Percentiles rank a stretch among this genome's conserved stretches.
Conservation (phyloP, 1,140 invertebrate species). For the Limonius californicus region DNA sequence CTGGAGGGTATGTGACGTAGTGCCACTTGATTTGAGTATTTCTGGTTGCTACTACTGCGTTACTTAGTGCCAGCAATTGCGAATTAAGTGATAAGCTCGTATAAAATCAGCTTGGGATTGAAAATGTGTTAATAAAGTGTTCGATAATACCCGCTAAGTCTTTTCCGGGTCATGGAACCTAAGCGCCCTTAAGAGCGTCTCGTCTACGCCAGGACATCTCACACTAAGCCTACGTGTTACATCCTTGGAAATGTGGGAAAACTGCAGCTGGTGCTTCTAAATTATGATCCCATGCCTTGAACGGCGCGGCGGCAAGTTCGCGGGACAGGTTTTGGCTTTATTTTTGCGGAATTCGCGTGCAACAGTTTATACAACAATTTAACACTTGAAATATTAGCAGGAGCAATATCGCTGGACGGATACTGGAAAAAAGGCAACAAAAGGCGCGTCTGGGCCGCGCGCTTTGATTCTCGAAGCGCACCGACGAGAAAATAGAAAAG, state of each 20-base stretch:
- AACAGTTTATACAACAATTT: slow-evolving; percentile 10
- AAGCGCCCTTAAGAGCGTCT: background rate
- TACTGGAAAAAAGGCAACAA: background rate
- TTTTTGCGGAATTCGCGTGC: slow-evolving; percentile 5
- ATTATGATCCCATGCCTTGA: slow-evolving; percentile 5
- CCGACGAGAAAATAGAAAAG: slow-evolving; percentile 18
- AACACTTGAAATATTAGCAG: slow-evolving; percentile 6
- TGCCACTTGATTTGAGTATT: too few relatives aligned
- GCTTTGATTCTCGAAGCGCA: slow-evolving; percentile 13
- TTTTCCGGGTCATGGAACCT: background rate
- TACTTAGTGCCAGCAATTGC: too few relatives aligned
- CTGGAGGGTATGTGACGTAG: too few relatives aligned
- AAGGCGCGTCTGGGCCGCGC: background rate
- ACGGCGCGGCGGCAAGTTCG: background rate
- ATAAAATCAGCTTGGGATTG: too few relatives aligned
- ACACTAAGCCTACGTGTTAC: slow-evolving; percentile 7
- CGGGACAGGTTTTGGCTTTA: slow-evolving; percentile 1
- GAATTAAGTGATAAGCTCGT: too few relatives aligned
- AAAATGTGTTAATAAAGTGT: background rate
- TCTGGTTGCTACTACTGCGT: too few relatives aligned
- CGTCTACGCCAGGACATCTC: slow-evolving; percentile 3
- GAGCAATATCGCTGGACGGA: background rate
- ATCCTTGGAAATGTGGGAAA: slow-evolving; percentile 9
- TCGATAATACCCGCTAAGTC: background rate
- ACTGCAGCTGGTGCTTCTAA: slow-evolving; percentile 6